These are phyloP conservation scores for Idris sp. DNA, from an alignment of 1,140 invertebrate genomes.

Conservation along the genomic window DNA sequence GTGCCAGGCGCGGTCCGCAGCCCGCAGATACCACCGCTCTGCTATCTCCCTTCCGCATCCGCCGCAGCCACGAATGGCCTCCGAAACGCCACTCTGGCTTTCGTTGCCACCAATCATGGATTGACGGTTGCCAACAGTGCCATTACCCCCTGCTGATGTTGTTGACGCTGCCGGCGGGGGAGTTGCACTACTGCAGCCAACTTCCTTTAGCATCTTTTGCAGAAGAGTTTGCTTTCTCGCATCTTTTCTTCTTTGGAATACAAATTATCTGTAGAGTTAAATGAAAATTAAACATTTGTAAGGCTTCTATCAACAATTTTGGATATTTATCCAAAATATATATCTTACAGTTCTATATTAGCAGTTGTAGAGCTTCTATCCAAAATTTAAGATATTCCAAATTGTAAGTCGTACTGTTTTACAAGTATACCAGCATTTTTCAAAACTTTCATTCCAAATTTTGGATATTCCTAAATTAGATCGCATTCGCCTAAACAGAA, in stretches of 20 bases:
- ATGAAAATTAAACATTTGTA: too few species aligned
- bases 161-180: slow-evolving; percentile 67
- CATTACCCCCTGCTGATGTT: slow-evolving; percentile 55
- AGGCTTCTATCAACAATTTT: too few species aligned
- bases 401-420: too few species aligned
- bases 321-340: too few species aligned
- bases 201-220: slow-evolving; percentile 76
- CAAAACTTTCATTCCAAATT: too few species aligned
- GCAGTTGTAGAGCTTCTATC: too few species aligned
- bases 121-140: slow-evolving; percentile 54
- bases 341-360: too few species aligned
- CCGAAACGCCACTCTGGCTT: slow-evolving; percentile 49
- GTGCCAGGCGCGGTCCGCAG: slow-evolving; percentile 94
- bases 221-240: slow-evolving; percentile 31
- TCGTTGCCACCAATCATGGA: slow-evolving; percentile 54
- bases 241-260: slow-evolving; percentile 46
- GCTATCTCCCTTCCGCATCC: slow-evolving; percentile 75
- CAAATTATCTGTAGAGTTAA: slow-evolving; percentile 16
- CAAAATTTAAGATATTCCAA: too few species aligned
- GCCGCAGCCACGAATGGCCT: slow-evolving; percentile 69
- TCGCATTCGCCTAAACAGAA: too few species aligned
- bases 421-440: too few species aligned
- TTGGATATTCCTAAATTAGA: too few species aligned
- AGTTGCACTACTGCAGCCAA: slow-evolving; percentile 73
- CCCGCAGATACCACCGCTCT: slow-evolving; percentile 87